Percentiles rank a stretch among this genome's conserved stretches.
These are phyloP conservation scores for Gerris lacustris DNA, from an alignment of 2,888 invertebrate species.

Conservation along the genomic window DNA sequence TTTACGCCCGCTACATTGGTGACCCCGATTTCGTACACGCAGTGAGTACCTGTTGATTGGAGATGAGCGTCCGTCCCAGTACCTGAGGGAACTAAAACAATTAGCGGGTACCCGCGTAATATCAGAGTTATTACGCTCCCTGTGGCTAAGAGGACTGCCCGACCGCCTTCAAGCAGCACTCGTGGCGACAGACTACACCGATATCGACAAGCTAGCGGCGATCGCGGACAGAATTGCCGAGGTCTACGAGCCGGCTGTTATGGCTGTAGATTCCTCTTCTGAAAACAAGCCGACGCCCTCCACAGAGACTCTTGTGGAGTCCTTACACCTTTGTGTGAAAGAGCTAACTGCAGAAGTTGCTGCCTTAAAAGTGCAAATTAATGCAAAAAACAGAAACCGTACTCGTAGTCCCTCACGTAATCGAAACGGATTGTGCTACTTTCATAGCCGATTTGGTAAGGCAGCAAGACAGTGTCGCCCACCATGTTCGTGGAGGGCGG, in stretches of 20 bases:
- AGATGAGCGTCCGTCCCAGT: not conserved
- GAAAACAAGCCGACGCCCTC: not conserved
- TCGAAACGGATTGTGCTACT: not conserved
- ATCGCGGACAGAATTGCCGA: not conserved
- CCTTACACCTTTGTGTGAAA: not conserved
- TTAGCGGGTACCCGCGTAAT: not conserved
- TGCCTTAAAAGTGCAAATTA: not conserved
- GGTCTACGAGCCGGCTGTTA: not conserved
- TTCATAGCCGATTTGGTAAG: not conserved
- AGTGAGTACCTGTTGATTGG: too few species aligned
- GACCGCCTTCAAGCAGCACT: slow-evolving; percentile 5
- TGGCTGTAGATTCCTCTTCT: not conserved
- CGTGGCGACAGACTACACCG: not conserved
- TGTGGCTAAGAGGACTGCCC: not conserved
- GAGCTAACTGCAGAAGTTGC: not conserved
- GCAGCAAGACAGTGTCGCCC: not conserved
- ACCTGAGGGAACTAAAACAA: not conserved
- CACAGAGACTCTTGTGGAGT: too few species aligned
- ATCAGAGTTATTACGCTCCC: not conserved
- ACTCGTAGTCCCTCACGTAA: too few species aligned
- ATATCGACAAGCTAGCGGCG: not conserved
- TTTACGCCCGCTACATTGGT: too few species aligned
- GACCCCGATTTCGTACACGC: too few species aligned
- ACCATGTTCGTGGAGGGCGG: not conserved
- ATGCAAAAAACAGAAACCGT: not conserved